Conservation (phyloP, 2,797 vertebrate genomes). For the Lithobates sylvaticus region DNA sequence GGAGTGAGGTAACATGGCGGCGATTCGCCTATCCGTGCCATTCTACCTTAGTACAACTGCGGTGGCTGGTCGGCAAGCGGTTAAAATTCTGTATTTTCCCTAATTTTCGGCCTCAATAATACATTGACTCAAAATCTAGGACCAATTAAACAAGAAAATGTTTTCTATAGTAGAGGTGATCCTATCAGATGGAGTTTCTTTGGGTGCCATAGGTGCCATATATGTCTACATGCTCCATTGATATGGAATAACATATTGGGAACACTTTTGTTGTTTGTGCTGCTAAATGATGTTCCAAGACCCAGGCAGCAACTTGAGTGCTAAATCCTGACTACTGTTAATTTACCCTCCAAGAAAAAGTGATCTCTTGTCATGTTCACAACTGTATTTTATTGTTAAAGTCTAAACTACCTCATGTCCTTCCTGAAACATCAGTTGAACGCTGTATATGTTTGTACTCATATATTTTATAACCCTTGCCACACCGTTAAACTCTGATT, state of each 20-base stretch:
- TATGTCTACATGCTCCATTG: background rate
- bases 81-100: too few species aligned
- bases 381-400: constrained; percentile 8
- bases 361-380: background rate
- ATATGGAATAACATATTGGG: background rate
- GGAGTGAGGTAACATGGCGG: too few species aligned
- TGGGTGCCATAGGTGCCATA: background rate
- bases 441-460: background rate
- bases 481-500: constrained; percentile 21
- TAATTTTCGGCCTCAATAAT: too few species aligned
- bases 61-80: too few species aligned
- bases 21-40: too few species aligned
- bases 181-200: background rate
- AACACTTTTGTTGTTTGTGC: background rate
- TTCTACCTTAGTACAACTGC: too few species aligned
- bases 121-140: background rate
- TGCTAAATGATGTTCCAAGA: background rate
- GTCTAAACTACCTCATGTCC: background rate
- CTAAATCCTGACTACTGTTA: background rate
- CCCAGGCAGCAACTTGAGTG: background rate
- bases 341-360: background rate
- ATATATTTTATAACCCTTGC: constrained; percentile 37
- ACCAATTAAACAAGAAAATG: background rate
- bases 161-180: background rate
- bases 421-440: constrained; percentile 5